Base-by-base conservation (phyloP, 2,888 invertebrate species). In the Congeria kusceri region DNA sequence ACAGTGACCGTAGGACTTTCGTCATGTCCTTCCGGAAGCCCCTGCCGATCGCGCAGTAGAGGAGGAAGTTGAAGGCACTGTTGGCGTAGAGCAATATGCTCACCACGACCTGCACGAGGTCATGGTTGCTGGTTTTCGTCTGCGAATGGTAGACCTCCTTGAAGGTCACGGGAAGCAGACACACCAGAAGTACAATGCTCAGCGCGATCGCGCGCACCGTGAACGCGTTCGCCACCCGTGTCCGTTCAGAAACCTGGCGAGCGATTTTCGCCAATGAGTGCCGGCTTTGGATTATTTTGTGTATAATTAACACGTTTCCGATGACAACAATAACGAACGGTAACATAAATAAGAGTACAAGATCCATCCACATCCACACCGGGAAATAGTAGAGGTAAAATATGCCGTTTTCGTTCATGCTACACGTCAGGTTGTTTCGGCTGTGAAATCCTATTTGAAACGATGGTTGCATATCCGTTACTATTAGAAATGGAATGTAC, bases 41-140 rank as follows among this genome's bases (percentile, higher is more conserved):
- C 3, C 76, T 64, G 13, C 80, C 80, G 3, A 80, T 80, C 9
- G 64, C 80, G 46, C 80, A 80, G 29, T 80, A 80, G 18, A 80
- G 44, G 32, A 80, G 72, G 20, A 80, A 80, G 29, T 80, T 80
- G 13, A 76, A 56, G 27, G 72, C 64, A 61, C 80, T 76, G 64
- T 80, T 80, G 3, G 57, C 80, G 49, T 80, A 80, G 39, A 80
- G 28, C 0, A 80, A 53, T 23, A 80, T 73, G 56, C 72, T 72
- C 15, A 80, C 76, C 23, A 80, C 47, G 7, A 69, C 69, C 15
- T 69, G 9, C 0, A 58, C 68, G 20, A 72, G 39, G 25, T 27
- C 49, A 0, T 61, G 59, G 2, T 63, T 20, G 9, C 29, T 27
- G 11, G 23, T 20, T 2, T 56, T 23, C 9, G 27, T 72, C 15